Conservation (phyloP, 2,113 vertebrate species). For the Phrynosoma blainvillii region DNA sequence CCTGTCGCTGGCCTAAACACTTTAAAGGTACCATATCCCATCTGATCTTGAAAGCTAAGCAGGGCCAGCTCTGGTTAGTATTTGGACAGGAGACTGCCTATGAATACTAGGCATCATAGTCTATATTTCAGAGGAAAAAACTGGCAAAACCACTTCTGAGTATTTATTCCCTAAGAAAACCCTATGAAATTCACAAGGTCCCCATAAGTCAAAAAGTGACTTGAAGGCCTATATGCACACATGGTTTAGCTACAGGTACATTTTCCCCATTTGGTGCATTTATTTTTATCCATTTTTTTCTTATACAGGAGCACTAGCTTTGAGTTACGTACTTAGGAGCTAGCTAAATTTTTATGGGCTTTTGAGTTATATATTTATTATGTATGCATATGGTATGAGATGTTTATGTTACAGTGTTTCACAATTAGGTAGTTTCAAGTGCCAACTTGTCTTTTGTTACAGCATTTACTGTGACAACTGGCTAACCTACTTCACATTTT, state of each 20-base stretch:
- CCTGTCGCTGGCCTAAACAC: too few species aligned
- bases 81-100: too few species aligned
- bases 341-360: too few species aligned
- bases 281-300: slow-evolving; percentile 25
- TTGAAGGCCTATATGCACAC: neutral
- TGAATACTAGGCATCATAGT: too few species aligned
- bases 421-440: slow-evolving; percentile 22
- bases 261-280: slow-evolving; percentile 38
- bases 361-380: slow-evolving; percentile 45
- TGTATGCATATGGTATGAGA: slow-evolving; percentile 35
- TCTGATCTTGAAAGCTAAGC: too few species aligned
- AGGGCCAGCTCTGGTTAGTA: too few species aligned
- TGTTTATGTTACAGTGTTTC: slow-evolving; percentile 40
- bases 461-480: slow-evolving; percentile 27
- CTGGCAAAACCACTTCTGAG: too few species aligned
- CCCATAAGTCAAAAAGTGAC: too few species aligned
- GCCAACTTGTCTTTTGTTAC: slow-evolving; percentile 40
- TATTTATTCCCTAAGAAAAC: too few species aligned
- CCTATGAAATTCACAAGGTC: too few species aligned
- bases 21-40: too few species aligned
- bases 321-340: neutral
- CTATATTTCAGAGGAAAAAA: too few species aligned
- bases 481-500: slow-evolving; percentile 31
- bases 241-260: neutral
- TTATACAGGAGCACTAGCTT: neutral